These are phyloP conservation scores for Atta texana DNA, from an alignment of 1,140 invertebrate species.

Conservation along the genomic window DNA sequence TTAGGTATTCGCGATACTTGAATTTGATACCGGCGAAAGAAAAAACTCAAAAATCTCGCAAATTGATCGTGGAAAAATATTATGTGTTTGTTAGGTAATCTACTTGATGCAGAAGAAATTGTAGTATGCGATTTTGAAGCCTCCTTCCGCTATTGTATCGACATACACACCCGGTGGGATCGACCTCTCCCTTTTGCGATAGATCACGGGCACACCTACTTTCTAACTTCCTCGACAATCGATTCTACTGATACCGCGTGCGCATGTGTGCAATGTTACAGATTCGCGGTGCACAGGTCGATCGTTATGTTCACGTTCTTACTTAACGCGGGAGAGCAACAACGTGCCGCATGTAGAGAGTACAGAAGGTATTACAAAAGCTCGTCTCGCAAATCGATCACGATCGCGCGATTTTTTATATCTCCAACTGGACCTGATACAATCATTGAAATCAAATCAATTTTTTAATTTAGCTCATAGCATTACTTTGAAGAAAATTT, in stretches of 20 bases:
- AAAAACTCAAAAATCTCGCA: neutral
- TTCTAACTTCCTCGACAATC: conserved; percentile 82
- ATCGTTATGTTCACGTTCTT: conserved; percentile 53
- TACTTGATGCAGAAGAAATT: conserved; percentile 29
- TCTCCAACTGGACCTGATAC: neutral
- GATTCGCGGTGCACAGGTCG: conserved; percentile 41
- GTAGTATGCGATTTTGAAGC: conserved; percentile 18
- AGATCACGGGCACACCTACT: conserved; percentile 80
- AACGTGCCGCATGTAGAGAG: neutral
- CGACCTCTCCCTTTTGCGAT: conserved; percentile 76
- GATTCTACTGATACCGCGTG: conserved; percentile 66
- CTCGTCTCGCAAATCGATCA: neutral
- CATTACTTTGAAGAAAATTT: neutral
- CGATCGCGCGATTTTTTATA: neutral
- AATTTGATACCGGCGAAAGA: neutral
- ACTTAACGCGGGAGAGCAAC: conserved; percentile 27
- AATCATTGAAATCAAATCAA: neutral
- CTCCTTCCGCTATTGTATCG: conserved; percentile 47
- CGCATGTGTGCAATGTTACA: conserved; percentile 28
- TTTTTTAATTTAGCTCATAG: neutral
- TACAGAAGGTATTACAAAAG: conserved; percentile 43
- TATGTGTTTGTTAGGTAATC: conserved; percentile 24
- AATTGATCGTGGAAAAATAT: conserved; percentile 26
- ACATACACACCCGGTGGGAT: conserved; percentile 71
- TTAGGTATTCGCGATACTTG: neutral